Evolutionary conservation across 2,113 vertebrate species (phyloP), one percentile per base, ranked within the genome.

Genomic region (Octodon degus): DNA sequence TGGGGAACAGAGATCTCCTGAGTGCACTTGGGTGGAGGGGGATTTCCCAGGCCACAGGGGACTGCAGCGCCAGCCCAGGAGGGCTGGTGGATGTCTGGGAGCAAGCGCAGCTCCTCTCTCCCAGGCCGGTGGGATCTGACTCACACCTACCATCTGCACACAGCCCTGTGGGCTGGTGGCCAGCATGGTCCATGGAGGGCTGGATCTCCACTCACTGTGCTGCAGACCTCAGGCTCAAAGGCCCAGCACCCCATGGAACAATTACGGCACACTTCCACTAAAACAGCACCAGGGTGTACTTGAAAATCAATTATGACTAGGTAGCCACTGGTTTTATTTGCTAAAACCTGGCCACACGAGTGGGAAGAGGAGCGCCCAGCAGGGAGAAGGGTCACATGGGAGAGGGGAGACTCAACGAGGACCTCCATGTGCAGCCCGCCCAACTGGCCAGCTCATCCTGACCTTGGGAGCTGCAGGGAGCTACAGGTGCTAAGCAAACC

Each of bases 41-140:
- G 60, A 67, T 63, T 81, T 95, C 80, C 80, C 43, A 43, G 58
- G 47, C 60, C 85, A 30, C n/a, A 1, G 32, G 79, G 20, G 30
- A 13, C 37, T 62, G 24, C 9, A 0, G 19, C 2, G 30, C 34
- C 19, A 17, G 25, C 84, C 47, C 6, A 0, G n/a, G 72, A 40
- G 32, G 10, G 12, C 43, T 40, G 11, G 7, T 3, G 3, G 30
- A 17, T 40, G 30, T 2, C 4, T 5, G 9, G 5, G 32, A 16
- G 22, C 25, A 2, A 7, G 0, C 1, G 6, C 9, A 40, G 84
- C 72, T 40, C 37, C 72, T 91, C 70, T 34, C 37, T 68, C 10
- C 55, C 20, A 11, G 58, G 13, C 19, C 47, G 1, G 22, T 3
- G 16, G 27, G 24, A 17, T 50, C 67, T 32, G 24, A 2, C 17